Evolutionary conservation across 2,888 invertebrate species (phyloP).

Genomic region (Aporophyla nigra): DNA sequence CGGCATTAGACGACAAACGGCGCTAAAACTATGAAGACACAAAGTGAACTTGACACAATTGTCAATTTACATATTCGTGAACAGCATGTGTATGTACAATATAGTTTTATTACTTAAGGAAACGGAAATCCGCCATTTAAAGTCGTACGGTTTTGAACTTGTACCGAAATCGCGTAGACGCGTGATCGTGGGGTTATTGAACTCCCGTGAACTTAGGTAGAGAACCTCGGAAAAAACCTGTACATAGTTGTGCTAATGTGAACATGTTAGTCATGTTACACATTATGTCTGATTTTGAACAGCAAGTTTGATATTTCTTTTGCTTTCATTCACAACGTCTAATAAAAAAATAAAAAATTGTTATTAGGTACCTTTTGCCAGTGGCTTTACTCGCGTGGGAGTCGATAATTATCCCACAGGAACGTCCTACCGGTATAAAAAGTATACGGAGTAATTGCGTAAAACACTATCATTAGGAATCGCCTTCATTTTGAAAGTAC

Average conservation of each 20-base stretch:
- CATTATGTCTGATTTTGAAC: background rate
- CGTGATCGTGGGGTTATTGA: slow-evolving; percentile 30
- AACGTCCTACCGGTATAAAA: no score
- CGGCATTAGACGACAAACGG: slow-evolving; percentile 25
- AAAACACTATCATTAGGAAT: no score
- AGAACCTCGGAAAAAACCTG: background rate
- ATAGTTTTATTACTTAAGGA: slow-evolving; percentile 64
- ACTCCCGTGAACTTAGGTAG: slow-evolving; percentile 13
- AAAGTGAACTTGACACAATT: slow-evolving; percentile 43
- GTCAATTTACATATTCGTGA: slow-evolving; percentile 53
- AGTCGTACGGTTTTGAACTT: slow-evolving; percentile 27
- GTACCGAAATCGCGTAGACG: slow-evolving; percentile 32
- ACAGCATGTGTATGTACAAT: slow-evolving; percentile 30
- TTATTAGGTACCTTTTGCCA: no score
- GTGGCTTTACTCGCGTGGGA: no score
- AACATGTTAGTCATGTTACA: background rate
- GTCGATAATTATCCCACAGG: no score
- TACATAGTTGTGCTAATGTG: background rate
- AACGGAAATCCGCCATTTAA: slow-evolving; percentile 67
- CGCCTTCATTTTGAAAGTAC: no score
- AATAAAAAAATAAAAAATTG: no score
- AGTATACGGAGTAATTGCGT: no score
- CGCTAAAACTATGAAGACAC: slow-evolving; percentile 48
- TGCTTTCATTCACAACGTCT: background rate
- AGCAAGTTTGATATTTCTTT: no score